These are phyloP conservation scores for Accipiter superciliosus DNA, from an alignment of 2,797 vertebrate species.

Conservation along the genomic window DNA sequence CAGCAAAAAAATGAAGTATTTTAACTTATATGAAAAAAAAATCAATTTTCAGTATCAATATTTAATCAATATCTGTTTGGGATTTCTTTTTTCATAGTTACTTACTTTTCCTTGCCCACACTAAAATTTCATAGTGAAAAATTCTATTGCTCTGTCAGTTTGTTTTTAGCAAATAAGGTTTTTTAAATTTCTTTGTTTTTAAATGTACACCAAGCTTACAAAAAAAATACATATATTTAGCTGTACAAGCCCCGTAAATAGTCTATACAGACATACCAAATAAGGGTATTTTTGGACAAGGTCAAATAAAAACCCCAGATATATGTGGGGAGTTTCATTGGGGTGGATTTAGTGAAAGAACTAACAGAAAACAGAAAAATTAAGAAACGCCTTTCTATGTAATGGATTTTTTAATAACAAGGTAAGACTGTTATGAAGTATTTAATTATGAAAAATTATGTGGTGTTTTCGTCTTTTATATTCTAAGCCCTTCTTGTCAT, in stretches of 20 bases:
- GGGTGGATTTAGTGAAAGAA: neutral
- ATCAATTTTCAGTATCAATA: neutral
- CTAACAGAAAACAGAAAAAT: neutral
- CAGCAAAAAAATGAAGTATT: neutral
- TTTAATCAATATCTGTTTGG: neutral
- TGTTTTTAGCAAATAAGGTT: neutral
- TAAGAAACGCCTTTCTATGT: neutral
- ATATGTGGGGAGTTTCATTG: neutral
- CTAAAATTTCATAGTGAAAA: neutral
- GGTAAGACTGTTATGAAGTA: neutral
- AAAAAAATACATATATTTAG: fast-evolving
- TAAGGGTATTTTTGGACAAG: neutral
- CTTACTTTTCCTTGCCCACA: neutral
- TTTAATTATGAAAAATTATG: slow-evolving; percentile 27
- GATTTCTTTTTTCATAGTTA: neutral
- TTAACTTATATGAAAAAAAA: neutral
- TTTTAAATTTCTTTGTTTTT: neutral
- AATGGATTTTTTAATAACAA: neutral
- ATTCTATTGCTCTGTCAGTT: neutral
- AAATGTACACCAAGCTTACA: neutral
- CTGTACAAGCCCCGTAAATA: neutral
- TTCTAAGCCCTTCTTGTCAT: slow-evolving; percentile 53
- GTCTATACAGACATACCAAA: neutral
- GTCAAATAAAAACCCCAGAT: neutral
- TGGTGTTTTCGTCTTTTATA: slow-evolving; percentile 40